Evolutionary conservation across 2,113 vertebrate species (phyloP).

Genomic region (Lamprologus sp.): DNA sequence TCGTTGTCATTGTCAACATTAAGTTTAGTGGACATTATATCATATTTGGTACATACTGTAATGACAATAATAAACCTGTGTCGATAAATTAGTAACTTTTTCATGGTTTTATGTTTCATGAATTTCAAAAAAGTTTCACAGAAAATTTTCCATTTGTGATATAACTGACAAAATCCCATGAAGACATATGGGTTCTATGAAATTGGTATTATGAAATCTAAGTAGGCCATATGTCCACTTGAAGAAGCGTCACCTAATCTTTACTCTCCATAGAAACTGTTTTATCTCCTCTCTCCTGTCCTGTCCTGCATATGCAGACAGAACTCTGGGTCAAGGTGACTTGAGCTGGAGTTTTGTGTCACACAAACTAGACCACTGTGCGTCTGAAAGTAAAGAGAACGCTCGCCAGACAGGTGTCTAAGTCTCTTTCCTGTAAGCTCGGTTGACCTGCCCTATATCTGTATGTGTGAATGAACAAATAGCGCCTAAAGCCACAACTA

Average conservation of each 20-base stretch:
- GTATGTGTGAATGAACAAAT: neutral
- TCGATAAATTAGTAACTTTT: fast-evolving
- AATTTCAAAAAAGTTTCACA: neutral
- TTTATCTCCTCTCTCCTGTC: conserved; percentile 1
- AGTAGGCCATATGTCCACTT: neutral
- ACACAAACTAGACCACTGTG: neutral
- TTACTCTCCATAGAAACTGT: neutral
- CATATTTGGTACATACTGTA: neutral
- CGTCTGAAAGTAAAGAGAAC: conserved; percentile 36
- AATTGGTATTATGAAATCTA: neutral
- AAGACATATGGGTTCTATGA: neutral
- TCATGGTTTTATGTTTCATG: neutral
- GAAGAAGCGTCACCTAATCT: neutral
- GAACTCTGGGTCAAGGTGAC: neutral
- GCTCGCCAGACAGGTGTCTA: conserved; percentile 45
- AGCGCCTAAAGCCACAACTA: neutral
- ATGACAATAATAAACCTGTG: neutral
- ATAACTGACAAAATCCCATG: neutral
- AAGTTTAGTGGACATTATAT: neutral
- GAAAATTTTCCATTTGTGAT: neutral
- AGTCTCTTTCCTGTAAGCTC: neutral
- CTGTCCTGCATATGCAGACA: neutral
- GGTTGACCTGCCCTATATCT: conserved; percentile 46
- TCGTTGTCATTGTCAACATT: neutral
- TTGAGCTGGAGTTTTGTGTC: neutral